phyloP scores from a whole-genome alignment of 2,113 vertebrate genomes.

The Noctilio leporinus region DNA sequence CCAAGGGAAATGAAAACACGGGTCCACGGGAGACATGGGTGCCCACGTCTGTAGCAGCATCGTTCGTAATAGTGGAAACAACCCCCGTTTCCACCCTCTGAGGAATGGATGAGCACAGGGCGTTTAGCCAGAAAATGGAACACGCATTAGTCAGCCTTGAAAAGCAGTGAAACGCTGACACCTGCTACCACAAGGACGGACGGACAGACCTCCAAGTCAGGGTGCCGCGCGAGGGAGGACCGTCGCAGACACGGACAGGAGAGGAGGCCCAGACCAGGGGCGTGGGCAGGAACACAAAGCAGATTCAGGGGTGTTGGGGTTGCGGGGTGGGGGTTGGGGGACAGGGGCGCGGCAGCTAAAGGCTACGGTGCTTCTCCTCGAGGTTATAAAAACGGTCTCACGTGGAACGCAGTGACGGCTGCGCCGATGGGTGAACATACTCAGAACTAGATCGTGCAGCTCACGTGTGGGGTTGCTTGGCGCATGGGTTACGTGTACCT shows the following conservation, averaged over 20 bases:
- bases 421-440: neutral
- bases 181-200: rapidly evolving
- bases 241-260: neutral
- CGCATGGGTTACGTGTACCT: neutral
- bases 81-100: neutral
- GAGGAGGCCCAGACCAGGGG: too few species aligned
- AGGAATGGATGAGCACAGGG: neutral
- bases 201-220: rapidly evolving
- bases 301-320: neutral
- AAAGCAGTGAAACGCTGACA: neutral
- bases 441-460: neutral
- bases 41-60: neutral
- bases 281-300: rapidly evolving
- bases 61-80: neutral
- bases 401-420: neutral
- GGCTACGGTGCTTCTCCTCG: neutral
- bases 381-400: neutral
- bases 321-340: neutral
- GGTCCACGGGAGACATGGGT: neutral
- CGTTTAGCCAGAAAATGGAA: neutral
- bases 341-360: neutral
- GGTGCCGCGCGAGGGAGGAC: too few species aligned
- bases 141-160: too few species aligned
- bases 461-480: neutral
- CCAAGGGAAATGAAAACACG: neutral